phyloP scores from a whole-genome alignment of 2,113 vertebrate species.

The Pseudorhombus dupliciocellatus region DNA sequence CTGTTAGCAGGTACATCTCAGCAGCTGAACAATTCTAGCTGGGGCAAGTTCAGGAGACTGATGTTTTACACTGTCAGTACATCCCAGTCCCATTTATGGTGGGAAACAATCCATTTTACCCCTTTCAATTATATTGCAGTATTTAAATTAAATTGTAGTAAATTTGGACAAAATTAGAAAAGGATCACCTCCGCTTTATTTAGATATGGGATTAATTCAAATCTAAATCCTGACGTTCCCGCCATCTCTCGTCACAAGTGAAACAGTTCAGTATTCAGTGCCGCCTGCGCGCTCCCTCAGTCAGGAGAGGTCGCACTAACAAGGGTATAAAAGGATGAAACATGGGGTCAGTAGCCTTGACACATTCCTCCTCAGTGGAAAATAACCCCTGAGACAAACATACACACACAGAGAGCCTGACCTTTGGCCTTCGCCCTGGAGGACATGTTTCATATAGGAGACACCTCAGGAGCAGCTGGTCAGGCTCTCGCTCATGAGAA shows the following conservation, averaged over 20 bases:
- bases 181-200: too few species aligned
- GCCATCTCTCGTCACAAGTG: background rate
- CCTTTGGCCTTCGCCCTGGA: slow-evolving; percentile 40
- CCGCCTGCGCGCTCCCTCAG: background rate
- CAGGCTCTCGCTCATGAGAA: slow-evolving; percentile 18
- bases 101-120: background rate
- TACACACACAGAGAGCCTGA: slow-evolving; percentile 17
- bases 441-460: slow-evolving; percentile 29
- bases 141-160: too few species aligned
- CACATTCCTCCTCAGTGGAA: slow-evolving; percentile 62
- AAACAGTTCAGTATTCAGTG: slow-evolving; percentile 7
- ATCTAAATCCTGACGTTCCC: background rate
- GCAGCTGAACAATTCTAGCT: background rate
- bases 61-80: background rate
- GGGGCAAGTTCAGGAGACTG: background rate
- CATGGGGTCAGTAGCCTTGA: slow-evolving; percentile 58
- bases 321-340: slow-evolving; percentile 47
- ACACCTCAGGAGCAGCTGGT: slow-evolving; percentile 47
- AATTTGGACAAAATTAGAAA: too few species aligned
- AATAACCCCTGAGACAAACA: slow-evolving; percentile 54
- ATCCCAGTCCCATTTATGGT: background rate
- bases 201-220: background rate
- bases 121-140: background rate
- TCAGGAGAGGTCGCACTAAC: slow-evolving; percentile 29
- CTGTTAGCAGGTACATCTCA: slow-evolving; percentile 3